phyloP scores from a whole-genome alignment of 1,140 invertebrate genomes.

The Drosophila virilis region DNA sequence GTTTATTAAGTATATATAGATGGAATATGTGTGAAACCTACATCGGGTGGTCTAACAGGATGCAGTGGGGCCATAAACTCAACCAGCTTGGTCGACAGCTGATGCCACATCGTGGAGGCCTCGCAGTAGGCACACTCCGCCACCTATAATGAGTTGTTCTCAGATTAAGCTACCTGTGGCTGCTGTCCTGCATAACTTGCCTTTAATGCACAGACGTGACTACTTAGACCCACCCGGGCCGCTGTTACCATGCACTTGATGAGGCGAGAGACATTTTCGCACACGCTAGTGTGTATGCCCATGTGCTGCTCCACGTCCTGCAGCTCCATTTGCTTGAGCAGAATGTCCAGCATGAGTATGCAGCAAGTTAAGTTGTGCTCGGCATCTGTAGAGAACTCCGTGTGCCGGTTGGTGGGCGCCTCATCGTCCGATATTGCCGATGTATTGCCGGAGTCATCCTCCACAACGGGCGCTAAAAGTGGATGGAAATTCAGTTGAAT shows the following conservation, averaged over 20 bases:
- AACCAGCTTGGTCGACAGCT: constrained; percentile 92
- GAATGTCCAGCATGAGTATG: constrained; percentile 97
- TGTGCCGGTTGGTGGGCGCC: constrained; percentile 86
- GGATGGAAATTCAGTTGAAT: not conserved
- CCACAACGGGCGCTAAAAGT: constrained; percentile 86
- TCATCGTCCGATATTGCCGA: constrained; percentile 90
- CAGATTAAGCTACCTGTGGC: not conserved
- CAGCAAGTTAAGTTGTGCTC: constrained; percentile 95
- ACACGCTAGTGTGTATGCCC: constrained; percentile 91
- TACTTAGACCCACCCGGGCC: constrained; percentile 88
- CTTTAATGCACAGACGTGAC: constrained; percentile 88
- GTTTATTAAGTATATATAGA: too few relatives aligned
- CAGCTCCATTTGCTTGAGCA: constrained; percentile 98
- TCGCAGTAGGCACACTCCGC: constrained; percentile 95
- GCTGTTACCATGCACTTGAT: constrained; percentile 93
- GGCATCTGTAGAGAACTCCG: constrained; percentile 87
- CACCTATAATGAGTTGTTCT: constrained; percentile 47
- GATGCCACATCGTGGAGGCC: constrained; percentile 96
- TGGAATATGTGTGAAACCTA: constrained; percentile 84
- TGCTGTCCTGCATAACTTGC: constrained; percentile 20
- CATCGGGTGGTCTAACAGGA: constrained; percentile 91
- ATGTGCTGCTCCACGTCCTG: constrained; percentile 94
- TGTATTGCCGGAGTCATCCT: constrained; percentile 89
- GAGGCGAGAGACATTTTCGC: constrained; percentile 90
- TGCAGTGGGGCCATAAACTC: constrained; percentile 91